These are phyloP conservation scores for Eurytoma californica DNA, from an alignment of 2,888 invertebrate species.

Conservation along the genomic window DNA sequence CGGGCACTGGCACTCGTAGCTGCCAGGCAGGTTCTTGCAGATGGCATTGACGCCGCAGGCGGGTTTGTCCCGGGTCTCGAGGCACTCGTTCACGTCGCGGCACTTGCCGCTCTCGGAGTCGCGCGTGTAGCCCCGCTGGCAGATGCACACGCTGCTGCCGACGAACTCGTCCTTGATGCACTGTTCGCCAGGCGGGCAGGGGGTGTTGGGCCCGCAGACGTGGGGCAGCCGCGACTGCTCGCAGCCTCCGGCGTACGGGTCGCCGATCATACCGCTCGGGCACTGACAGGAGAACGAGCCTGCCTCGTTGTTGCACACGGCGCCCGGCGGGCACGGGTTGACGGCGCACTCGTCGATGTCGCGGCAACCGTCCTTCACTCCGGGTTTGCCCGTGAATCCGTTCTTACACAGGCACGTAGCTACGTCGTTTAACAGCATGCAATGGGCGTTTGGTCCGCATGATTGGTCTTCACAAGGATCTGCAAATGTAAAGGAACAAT, in stretches of 20 bases:
- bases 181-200: constrained; percentile 90
- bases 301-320: constrained; percentile 91
- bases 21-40: constrained; percentile 94
- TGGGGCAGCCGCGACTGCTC: constrained; percentile 80
- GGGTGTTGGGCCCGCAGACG: constrained; percentile 84
- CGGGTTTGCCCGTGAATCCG: constrained; percentile 86
- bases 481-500: constrained; percentile 70
- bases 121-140: constrained; percentile 90
- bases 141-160: constrained; percentile 90
- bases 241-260: constrained; percentile 88
- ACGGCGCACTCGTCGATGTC: constrained; percentile 92
- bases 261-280: constrained; percentile 87
- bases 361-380: constrained; percentile 83
- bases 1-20: constrained; percentile 94
- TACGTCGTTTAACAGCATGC: constrained; percentile 88
- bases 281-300: constrained; percentile 93
- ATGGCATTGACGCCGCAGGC: constrained; percentile 92
- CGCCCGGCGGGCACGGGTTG: constrained; percentile 89
- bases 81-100: constrained; percentile 91
- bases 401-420: constrained; percentile 90
- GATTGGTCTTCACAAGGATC: constrained; percentile 92
- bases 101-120: constrained; percentile 85
- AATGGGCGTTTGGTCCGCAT: constrained; percentile 92
- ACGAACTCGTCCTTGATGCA: constrained; percentile 86
- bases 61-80: constrained; percentile 83